Evolutionary conservation across 1,140 invertebrate genomes (phyloP).

Genomic region (Drosophila oshimai): DNA sequence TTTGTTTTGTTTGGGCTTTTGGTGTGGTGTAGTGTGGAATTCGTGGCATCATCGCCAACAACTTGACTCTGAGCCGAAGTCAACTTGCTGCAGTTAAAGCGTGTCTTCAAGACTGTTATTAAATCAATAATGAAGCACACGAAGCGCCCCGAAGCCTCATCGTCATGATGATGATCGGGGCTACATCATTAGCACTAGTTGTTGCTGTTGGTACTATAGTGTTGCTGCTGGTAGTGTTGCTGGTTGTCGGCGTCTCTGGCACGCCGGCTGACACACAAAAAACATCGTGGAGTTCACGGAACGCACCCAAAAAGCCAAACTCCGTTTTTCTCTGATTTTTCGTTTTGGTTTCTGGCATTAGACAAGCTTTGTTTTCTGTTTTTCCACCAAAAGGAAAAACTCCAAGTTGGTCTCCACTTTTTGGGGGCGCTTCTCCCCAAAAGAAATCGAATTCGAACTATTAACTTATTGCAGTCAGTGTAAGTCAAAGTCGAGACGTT

Average conservation of each 20-base stretch:
- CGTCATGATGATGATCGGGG: slow-evolving; percentile 39
- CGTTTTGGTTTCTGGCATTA: slow-evolving; percentile 33
- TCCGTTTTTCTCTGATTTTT: slow-evolving; percentile 39
- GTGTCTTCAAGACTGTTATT: slow-evolving; percentile 80
- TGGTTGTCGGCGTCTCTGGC: slow-evolving; percentile 48
- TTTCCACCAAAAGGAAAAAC: slow-evolving; percentile 4
- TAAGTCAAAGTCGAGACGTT: slow-evolving; percentile 58
- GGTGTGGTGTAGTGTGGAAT: slow-evolving; percentile 52
- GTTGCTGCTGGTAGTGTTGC: slow-evolving; percentile 22
- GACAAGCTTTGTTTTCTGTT: slow-evolving; percentile 64
- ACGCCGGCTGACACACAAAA: slow-evolving; percentile 76
- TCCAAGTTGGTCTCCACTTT: slow-evolving; percentile 23
- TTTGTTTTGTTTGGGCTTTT: slow-evolving; percentile 5
- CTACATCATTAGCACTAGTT: slow-evolving; percentile 73
- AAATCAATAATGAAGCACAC: slow-evolving; percentile 82
- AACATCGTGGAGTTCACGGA: slow-evolving; percentile 82
- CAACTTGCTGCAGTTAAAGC: slow-evolving; percentile 71
- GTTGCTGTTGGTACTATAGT: slow-evolving; percentile 14
- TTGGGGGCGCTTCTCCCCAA: slow-evolving; percentile 63
- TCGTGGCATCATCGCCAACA: slow-evolving; percentile 73
- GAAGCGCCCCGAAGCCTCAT: slow-evolving; percentile 61
- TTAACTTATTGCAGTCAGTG: slow-evolving; percentile 80
- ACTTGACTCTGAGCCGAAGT: slow-evolving; percentile 47
- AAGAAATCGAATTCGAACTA: slow-evolving; percentile 70
- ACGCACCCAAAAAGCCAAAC: slow-evolving; percentile 82